A percentile compares a stretch with the other conserved stretches of the same genome.
Conservation (phyloP, 1,140 invertebrate species). For the Vollenhovia emeryi region DNA sequence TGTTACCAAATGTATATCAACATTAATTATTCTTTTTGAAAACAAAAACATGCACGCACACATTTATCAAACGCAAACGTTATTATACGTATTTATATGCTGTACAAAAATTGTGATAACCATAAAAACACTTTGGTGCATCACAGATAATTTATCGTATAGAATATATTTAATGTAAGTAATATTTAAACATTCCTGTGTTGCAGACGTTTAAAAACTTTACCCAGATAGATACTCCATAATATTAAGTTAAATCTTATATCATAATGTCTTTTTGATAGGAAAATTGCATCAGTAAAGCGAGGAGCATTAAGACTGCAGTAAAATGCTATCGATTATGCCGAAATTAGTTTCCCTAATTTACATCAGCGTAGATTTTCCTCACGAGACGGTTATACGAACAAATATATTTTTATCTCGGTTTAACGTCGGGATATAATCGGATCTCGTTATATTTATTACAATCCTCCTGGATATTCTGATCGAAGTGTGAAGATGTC, state of each 20-base stretch:
- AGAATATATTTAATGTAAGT: background rate
- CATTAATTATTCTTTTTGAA: constrained; percentile 11
- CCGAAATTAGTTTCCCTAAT: constrained; percentile 68
- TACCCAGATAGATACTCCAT: background rate
- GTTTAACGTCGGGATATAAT: background rate
- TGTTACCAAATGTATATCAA: background rate
- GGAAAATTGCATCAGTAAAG: background rate
- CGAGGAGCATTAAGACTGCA: constrained; percentile 37
- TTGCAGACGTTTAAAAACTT: background rate
- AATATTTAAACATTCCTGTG: constrained; percentile 4
- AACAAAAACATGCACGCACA: background rate
- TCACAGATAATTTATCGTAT: constrained; percentile 6
- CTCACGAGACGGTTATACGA: constrained; percentile 14
- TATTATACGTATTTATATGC: background rate
- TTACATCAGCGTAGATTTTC: constrained; percentile 65
- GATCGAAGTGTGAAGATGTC: background rate
- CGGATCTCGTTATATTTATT: background rate
- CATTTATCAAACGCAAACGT: background rate
- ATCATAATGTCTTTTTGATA: no score
- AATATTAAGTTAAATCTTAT: no score
- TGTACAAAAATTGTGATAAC: background rate
- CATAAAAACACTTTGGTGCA: background rate
- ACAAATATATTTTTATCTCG: background rate
- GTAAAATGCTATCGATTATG: constrained; percentile 71
- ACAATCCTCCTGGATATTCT: background rate